Evolutionary conservation across 2,888 invertebrate species (phyloP).

Genomic region (Gortyna flavago): DNA sequence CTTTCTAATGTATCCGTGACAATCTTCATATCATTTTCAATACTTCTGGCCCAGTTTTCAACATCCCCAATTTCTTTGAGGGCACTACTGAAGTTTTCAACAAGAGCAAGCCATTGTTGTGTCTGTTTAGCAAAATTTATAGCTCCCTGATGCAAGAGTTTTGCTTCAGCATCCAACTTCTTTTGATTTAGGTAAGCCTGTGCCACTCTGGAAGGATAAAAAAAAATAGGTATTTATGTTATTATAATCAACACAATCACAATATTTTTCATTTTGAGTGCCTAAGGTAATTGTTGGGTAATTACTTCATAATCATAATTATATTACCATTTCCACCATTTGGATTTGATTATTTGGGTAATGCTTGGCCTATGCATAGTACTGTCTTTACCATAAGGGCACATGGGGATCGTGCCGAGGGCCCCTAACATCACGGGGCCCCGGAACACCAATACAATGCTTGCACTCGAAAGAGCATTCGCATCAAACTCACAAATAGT

Average conservation of each 20-base stretch:
- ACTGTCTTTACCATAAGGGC: too few species aligned
- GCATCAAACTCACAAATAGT: too few species aligned
- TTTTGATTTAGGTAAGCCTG: slow-evolving; percentile 99
- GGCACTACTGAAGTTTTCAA: slow-evolving; percentile 96
- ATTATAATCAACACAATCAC: not conserved
- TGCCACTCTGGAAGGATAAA: slow-evolving; percentile 93
- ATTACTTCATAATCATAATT: not conserved
- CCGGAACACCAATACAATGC: too few species aligned
- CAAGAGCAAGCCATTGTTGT: slow-evolving; percentile 98
- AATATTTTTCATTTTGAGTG: not conserved
- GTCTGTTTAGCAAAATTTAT: slow-evolving; percentile 99
- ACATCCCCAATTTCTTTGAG: slow-evolving; percentile 99
- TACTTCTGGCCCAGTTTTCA: slow-evolving; percentile 99
- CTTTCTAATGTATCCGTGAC: slow-evolving; percentile 97
- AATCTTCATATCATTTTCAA: slow-evolving; percentile 98
- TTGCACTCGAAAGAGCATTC: too few species aligned
- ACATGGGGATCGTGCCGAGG: too few species aligned
- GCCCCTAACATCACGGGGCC: too few species aligned
- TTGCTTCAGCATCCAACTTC: slow-evolving; percentile 98
- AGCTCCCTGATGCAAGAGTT: slow-evolving; percentile 97
- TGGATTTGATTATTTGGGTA: not conserved
- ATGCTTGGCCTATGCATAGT: not conserved
- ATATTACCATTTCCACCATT: not conserved
- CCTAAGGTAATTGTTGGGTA: not conserved
- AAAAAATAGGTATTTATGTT: not conserved